phyloP scores from a whole-genome alignment of 2,888 invertebrate genomes.

The Calephelis perditalis region DNA sequence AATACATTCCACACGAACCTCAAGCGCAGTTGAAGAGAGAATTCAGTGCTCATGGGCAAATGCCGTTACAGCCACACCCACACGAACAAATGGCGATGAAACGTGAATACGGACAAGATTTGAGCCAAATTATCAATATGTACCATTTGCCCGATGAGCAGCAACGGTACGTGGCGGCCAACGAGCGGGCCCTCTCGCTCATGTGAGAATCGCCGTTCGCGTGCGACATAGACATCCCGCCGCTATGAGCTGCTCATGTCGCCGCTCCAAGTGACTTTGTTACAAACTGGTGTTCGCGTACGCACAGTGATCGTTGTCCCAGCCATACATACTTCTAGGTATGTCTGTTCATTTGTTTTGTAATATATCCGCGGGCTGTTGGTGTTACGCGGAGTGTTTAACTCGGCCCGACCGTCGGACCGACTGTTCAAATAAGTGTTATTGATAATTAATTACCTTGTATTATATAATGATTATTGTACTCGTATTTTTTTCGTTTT shows the following conservation, averaged over 20 bases:
- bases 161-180: slow-evolving; percentile 77
- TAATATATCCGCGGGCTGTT: slow-evolving; percentile 44
- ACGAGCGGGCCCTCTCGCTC: slow-evolving; percentile 81
- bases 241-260: slow-evolving; percentile 76
- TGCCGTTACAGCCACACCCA: slow-evolving; percentile 50
- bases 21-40: slow-evolving; percentile 73
- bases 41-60: slow-evolving; percentile 69
- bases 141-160: slow-evolving; percentile 82
- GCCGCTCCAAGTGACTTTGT: slow-evolving; percentile 74
- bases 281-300: slow-evolving; percentile 47
- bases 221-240: slow-evolving; percentile 80
- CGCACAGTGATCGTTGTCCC: slow-evolving; percentile 67
- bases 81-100: slow-evolving; percentile 79
- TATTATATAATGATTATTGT: slow-evolving; percentile 74
- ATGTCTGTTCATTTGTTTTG: slow-evolving; percentile 63
- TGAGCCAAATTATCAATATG: slow-evolving; percentile 82
- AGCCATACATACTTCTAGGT: slow-evolving; percentile 56
- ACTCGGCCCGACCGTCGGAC: slow-evolving; percentile 45
- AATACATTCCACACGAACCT: slow-evolving; percentile 72
- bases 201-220: slow-evolving; percentile 82
- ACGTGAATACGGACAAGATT: slow-evolving; percentile 83
- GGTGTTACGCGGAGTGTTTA: slow-evolving; percentile 63
- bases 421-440: slow-evolving; percentile 65
- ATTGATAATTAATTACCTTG: slow-evolving; percentile 66
- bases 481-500: slow-evolving; percentile 65